phyloP scores from a whole-genome alignment of 2,797 vertebrate genomes.

The Streptopelia turtur region DNA sequence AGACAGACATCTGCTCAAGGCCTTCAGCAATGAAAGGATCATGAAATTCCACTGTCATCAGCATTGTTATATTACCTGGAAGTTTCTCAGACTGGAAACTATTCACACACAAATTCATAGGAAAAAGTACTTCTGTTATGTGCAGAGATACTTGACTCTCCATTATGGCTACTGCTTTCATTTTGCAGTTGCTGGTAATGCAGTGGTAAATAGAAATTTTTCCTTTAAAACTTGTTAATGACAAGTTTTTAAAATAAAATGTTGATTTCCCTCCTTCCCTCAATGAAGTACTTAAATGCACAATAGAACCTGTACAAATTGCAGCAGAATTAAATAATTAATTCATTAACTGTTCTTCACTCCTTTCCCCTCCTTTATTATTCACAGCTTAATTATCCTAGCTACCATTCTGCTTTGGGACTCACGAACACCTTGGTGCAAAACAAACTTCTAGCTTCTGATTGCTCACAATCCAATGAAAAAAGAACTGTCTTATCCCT shows the following conservation, averaged over 20 bases:
- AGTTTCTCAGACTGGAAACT: not conserved
- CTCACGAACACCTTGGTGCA: not conserved
- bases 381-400: constrained; percentile 6
- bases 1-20: not conserved
- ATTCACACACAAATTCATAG: not conserved
- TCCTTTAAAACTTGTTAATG: not conserved
- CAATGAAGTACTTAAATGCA: not conserved
- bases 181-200: not conserved
- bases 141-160: not conserved
- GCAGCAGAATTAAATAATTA: not conserved
- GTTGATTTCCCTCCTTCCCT: not conserved
- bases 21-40: not conserved
- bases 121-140: not conserved
- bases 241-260: not conserved
- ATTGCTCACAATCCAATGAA: not conserved
- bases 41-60: not conserved
- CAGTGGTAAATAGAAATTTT: rapidly evolving
- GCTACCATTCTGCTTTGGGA: not conserved
- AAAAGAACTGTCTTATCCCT: not conserved
- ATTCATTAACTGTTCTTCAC: not conserved
- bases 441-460: not conserved
- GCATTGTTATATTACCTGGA: not conserved
- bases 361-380: not conserved
- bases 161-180: not conserved
- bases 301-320: not conserved